Evolutionary conservation across 2,113 vertebrate genomes (phyloP).

Genomic region (human): GRCh38 chrX:2188001-2188500

Average conservation of each 20-base stretch:
- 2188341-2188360: no score
- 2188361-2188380: no score
- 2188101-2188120: neutral
- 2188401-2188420: neutral
- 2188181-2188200: neutral
- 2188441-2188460: fast-evolving
- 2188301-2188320: fast-evolving
- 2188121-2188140: neutral
- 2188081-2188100: slow-evolving; percentile 55
- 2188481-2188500: neutral
- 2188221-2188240: fast-evolving
- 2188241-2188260: fast-evolving
- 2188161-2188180: neutral
- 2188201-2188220: no score
- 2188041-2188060: neutral
- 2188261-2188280: neutral
- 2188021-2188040: no score
- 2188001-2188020: no score
- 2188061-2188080: neutral
- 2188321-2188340: no score
- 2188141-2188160: neutral
- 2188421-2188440: neutral
- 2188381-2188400: neutral
- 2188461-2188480: fast-evolving
- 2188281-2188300: fast-evolving